Percentiles rank a stretch among this genome's conserved stretches.
These are phyloP conservation scores for Archips xylosteana DNA, from an alignment of 2,888 invertebrate species.

Conservation along the genomic window DNA sequence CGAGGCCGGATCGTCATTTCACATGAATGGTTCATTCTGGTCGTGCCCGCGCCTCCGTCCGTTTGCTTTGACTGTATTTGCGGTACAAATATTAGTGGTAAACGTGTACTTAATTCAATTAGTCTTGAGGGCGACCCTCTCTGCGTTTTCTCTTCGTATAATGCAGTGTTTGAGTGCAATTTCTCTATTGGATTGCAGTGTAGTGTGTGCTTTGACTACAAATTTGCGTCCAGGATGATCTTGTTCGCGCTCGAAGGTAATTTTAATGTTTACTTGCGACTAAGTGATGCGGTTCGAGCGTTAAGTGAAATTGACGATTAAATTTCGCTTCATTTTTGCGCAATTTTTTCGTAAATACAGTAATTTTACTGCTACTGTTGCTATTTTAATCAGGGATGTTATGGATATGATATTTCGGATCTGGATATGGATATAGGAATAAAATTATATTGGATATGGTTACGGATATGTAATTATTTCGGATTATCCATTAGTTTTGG, in stretches of 20 bases:
- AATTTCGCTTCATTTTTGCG: background rate
- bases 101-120: constrained; percentile 41
- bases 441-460: no score
- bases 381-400: background rate
- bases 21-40: constrained; percentile 61
- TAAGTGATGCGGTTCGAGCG: background rate
- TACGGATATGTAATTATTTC: no score
- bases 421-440: no score
- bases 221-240: constrained; percentile 44
- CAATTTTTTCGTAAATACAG: background rate
- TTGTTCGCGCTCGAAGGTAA: constrained; percentile 40
- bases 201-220: constrained; percentile 51
- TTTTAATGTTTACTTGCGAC: constrained; percentile 28
- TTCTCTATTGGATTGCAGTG: constrained; percentile 67
- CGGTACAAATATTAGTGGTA: constrained; percentile 29
- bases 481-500: no score
- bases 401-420: no score
- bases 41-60: constrained; percentile 35
- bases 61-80: constrained; percentile 38
- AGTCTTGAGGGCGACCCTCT: constrained; percentile 34
- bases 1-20: constrained; percentile 66
- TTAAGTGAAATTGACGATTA: background rate
- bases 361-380: background rate
- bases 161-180: constrained; percentile 56
- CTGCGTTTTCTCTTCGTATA: constrained; percentile 50